phyloP scores from a whole-genome alignment of 2,888 invertebrate genomes.

The Agonopterix arenella region DNA sequence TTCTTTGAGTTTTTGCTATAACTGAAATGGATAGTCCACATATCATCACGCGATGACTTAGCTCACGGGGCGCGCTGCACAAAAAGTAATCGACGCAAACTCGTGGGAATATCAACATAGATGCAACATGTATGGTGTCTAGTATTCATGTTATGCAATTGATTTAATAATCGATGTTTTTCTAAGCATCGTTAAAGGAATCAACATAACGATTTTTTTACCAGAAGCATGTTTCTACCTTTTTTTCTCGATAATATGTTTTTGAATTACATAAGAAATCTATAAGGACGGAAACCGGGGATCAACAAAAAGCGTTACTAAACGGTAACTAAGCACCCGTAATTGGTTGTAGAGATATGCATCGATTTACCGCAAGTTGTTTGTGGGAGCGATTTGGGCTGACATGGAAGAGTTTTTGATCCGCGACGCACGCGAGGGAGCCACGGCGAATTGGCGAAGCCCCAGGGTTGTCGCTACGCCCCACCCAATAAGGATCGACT shows the following conservation, averaged over 20 bases:
- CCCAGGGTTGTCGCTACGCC: constrained; percentile 26
- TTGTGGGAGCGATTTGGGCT: constrained; percentile 37
- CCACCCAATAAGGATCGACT: constrained; percentile 15
- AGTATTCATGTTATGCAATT: constrained; percentile 3
- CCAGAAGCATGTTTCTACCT: not conserved
- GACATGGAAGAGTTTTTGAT: constrained; percentile 27
- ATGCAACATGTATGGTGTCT: constrained; percentile 1
- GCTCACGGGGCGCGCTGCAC: not conserved
- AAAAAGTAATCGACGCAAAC: constrained; percentile 6
- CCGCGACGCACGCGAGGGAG: constrained; percentile 25
- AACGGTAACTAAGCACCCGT: constrained; percentile 32
- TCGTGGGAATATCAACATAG: constrained; percentile 9
- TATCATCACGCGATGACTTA: constrained; percentile 9
- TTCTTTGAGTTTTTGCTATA: not conserved
- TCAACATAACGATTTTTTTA: not conserved
- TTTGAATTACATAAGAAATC: not conserved
- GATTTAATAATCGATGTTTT: not conserved
- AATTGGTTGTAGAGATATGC: constrained; percentile 28
- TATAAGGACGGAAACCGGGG: constrained; percentile 4
- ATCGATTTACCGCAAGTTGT: constrained; percentile 32
- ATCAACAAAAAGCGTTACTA: constrained; percentile 26
- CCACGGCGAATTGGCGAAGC: constrained; percentile 18
- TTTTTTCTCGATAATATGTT: too few relatives aligned
- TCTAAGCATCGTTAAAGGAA: not conserved
- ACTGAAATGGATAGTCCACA: constrained; percentile 7